These are phyloP conservation scores for Ormyrus labotus DNA, from an alignment of 2,888 invertebrate genomes.

Conservation along the genomic window DNA sequence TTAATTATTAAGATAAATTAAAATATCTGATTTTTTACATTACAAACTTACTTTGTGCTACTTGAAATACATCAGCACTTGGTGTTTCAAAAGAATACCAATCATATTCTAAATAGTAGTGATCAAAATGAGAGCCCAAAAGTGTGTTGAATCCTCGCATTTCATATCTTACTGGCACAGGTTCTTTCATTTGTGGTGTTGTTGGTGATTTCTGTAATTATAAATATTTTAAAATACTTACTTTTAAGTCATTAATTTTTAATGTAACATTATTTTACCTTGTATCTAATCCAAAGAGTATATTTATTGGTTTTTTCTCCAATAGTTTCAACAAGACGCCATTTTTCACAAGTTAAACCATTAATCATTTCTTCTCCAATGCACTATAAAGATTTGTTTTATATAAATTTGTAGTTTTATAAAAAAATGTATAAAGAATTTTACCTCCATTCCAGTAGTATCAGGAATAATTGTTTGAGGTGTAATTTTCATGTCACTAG, in stretches of 20 bases:
- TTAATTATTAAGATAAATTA: constrained; percentile 14
- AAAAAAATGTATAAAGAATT: background rate
- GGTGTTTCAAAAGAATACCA: constrained; percentile 81
- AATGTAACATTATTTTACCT: constrained; percentile 73
- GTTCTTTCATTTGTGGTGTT: constrained; percentile 63
- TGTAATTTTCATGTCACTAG: constrained; percentile 78
- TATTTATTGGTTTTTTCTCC: constrained; percentile 92
- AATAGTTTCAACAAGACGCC: constrained; percentile 82
- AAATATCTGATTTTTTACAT: constrained; percentile 16
- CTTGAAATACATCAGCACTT: constrained; percentile 82
- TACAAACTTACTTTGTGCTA: constrained; percentile 79
- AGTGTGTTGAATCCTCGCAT: constrained; percentile 95
- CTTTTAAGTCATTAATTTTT: constrained; percentile 20
- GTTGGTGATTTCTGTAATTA: constrained; percentile 67
- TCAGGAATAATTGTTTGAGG: constrained; percentile 91
- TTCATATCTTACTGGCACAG: constrained; percentile 82
- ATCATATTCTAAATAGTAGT: constrained; percentile 91
- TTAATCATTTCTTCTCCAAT: constrained; percentile 83
- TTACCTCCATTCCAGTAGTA: constrained; percentile 84
- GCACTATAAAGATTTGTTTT: constrained; percentile 62
- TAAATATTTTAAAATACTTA: constrained; percentile 11
- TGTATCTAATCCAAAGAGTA: constrained; percentile 90
- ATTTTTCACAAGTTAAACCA: constrained; percentile 86
- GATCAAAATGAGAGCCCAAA: constrained; percentile 97
- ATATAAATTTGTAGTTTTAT: constrained; percentile 34